These are phyloP conservation scores for Porphyrio hochstetteri DNA, from an alignment of 2,113 vertebrate genomes.

Conservation along the genomic window DNA sequence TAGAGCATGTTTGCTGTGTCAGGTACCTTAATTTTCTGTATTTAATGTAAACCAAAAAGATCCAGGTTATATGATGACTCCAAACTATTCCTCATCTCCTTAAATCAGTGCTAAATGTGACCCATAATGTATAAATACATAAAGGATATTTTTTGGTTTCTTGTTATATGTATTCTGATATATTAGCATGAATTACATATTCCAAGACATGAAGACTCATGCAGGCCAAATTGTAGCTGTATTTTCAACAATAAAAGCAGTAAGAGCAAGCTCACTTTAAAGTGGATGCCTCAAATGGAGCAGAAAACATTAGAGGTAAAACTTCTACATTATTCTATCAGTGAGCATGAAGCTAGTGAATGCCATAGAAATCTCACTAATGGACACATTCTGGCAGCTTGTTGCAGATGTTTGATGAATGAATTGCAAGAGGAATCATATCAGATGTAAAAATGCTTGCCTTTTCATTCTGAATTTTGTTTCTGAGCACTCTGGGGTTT, in stretches of 20 bases:
- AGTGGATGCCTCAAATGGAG: slow-evolving; percentile 48
- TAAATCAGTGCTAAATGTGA: not conserved
- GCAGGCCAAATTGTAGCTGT: not conserved
- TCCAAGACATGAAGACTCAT: slow-evolving; percentile 20
- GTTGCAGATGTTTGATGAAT: slow-evolving; percentile 60
- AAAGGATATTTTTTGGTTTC: not conserved
- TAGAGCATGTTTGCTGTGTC: not conserved
- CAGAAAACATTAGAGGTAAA: slow-evolving; percentile 55
- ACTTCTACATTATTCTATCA: slow-evolving; percentile 53
- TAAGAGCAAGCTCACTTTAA: slow-evolving; percentile 7
- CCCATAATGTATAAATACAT: not conserved
- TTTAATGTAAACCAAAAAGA: not conserved
- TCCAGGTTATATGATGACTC: not conserved
- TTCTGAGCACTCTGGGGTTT: slow-evolving; percentile 25
- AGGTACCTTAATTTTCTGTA: not conserved
- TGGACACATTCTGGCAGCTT: slow-evolving; percentile 50
- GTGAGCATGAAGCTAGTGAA: slow-evolving; percentile 27
- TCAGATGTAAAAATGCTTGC: slow-evolving; percentile 36
- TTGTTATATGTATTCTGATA: not conserved
- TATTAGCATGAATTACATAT: slow-evolving; percentile 46
- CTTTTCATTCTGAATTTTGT: slow-evolving; percentile 57
- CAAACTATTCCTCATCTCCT: not conserved
- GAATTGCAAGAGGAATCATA: slow-evolving; percentile 38
- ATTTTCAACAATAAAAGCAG: too few relatives aligned
- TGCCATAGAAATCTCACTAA: slow-evolving; percentile 42